Evolutionary conservation across 64 coral and sea anemone species (phyloP).

Genomic region (Porites australiensis): DNA sequence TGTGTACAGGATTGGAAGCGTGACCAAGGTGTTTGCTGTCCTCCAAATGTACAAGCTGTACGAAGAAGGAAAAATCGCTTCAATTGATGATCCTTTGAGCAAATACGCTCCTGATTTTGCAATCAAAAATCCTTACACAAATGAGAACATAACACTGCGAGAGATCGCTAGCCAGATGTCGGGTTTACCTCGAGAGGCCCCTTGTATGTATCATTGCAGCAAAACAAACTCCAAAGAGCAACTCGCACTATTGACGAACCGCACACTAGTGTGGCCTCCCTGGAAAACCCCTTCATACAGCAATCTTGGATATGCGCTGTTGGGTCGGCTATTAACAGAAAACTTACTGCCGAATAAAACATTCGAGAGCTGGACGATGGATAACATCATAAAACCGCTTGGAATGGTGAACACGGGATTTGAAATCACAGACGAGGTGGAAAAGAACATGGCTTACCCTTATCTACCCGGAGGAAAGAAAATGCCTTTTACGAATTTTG

Average conservation of each 20-base stretch:
- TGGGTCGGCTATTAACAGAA: conserved; percentile 47
- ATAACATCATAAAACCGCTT: conserved; percentile 53
- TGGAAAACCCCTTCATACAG: conserved; percentile 50
- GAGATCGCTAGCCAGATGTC: conserved; percentile 71
- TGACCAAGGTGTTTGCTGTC: conserved; percentile 67
- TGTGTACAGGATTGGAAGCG: conserved; percentile 68
- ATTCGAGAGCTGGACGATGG: conserved; percentile 58
- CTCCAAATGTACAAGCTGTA: conserved; percentile 60
- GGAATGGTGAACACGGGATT: conserved; percentile 75
- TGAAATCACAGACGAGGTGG: conserved; percentile 32
- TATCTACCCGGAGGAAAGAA: conserved; percentile 6
- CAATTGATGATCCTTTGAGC: conserved; percentile 70
- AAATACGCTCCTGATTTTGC: conserved; percentile 68
- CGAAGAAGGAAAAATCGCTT: conserved; percentile 60
- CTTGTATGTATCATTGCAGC: conserved; percentile 35
- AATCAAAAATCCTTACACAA: conserved; percentile 58
- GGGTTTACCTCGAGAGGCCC: conserved; percentile 65
- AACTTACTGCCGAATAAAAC: conserved; percentile 56
- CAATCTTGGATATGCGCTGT: conserved; percentile 48
- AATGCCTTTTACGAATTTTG: conserved; percentile 55
- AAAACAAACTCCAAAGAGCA: conserved; percentile 20
- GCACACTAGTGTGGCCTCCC: conserved; percentile 6
- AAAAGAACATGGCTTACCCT: conserved; percentile 61
- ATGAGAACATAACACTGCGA: conserved; percentile 63
- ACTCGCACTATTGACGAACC: conserved; percentile 16